phyloP scores from a whole-genome alignment of 2,888 invertebrate species.

The Eristalinus sepulchralis region DNA sequence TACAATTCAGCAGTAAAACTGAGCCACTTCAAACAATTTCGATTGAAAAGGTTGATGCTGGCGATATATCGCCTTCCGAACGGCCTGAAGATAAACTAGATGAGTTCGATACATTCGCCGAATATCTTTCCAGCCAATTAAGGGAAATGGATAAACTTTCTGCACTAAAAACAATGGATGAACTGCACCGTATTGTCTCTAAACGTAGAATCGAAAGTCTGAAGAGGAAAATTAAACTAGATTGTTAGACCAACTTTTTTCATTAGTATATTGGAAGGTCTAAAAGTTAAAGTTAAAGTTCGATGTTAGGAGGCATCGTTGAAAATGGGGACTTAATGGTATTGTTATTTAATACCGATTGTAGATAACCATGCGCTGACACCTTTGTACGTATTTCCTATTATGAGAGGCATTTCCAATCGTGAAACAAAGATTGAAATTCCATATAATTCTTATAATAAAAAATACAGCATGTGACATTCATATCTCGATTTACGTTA shows the following conservation, averaged over 20 bases:
- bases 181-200: conserved; percentile 35
- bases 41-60: background rate
- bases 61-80: background rate
- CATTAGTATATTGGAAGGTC: background rate
- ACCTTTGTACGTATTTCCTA: too few species aligned
- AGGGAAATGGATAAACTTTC: conserved; percentile 57
- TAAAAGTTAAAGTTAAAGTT: too few species aligned
- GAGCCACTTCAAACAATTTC: background rate
- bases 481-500: too few species aligned
- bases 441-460: too few species aligned
- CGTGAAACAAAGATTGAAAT: too few species aligned
- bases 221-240: background rate
- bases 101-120: conserved; percentile 46
- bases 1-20: background rate
- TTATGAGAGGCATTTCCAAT: too few species aligned
- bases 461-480: too few species aligned
- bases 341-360: too few species aligned
- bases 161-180: conserved; percentile 50
- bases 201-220: conserved; percentile 34
- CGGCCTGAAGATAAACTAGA: background rate
- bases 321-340: too few species aligned
- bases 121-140: conserved; percentile 43
- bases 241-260: background rate
- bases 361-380: too few species aligned
- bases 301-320: too few species aligned